Evolutionary conservation across 2,797 vertebrate genomes (phyloP), one percentile per base, ranked within the genome.

Genomic region (Sebastes diploproa): DNA sequence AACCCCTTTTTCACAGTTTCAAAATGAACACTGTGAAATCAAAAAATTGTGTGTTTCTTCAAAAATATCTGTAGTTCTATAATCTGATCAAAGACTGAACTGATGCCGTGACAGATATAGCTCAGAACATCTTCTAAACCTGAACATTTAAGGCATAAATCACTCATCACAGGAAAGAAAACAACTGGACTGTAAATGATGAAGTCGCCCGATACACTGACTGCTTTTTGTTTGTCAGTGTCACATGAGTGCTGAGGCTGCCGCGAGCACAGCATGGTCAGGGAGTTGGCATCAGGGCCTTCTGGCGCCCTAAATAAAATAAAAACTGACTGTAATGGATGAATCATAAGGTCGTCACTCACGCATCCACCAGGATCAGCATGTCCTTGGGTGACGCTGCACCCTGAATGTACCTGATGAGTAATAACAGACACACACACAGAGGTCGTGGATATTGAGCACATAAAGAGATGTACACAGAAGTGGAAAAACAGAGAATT

Each of bases 291-390:
- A 78, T 80, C 55, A 14, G 75, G 72, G 76, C 72, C 80, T 76
- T 73, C 66, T 61, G 86, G 80, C 67, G 2, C 11, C 13, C n/a
- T 56, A 72, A 75, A 79, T 20, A 59, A 90, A 85, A 86, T 36
- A 42, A 73, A 85, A 83, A 80, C 16, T 75, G 88, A 88, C 82
- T 84, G 56, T 81, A 85, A 82, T 18, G 54, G 74, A 71, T 89
- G 86, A 94, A 86, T 91, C 85, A 91, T 8, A 81, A 82, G 75
- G 89, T 81, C 61, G 71, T 90, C 88, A 96, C 98, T 98, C 94
- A 99, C 98, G 98, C 98, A 75, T 99, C 98, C 86, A 99, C 98
- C 87, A 99, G 94, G 89, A 99, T 99, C 80, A 99, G 96, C 98
- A 99, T 99, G 88, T 99, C 98, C 94, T 99, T 99, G 72, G 98